A percentile compares a stretch with the other conserved stretches of the same genome.
Evolutionary conservation across 2,797 vertebrate genomes (phyloP).

Genomic region (Danio albolineatus): DNA sequence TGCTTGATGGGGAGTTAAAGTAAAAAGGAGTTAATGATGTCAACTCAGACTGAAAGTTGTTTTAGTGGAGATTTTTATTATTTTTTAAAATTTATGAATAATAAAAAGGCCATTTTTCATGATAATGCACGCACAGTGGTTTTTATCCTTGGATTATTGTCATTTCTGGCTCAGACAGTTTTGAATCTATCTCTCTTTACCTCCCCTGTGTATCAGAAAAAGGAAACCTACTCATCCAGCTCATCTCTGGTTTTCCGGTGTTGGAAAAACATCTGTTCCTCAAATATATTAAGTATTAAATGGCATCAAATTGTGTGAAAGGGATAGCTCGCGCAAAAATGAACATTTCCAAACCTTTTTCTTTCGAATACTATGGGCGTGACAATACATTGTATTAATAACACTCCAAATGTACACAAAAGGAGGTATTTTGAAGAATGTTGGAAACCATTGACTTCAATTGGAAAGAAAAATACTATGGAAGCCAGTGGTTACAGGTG

Average conservation of each 20-base stretch:
- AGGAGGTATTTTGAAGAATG: too few species aligned
- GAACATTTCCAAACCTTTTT: too few species aligned
- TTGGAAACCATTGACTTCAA: too few species aligned
- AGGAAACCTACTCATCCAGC: slow-evolving; percentile 35
- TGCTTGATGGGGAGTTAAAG: not conserved
- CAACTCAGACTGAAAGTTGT: not conserved
- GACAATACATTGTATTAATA: too few species aligned
- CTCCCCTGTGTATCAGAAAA: not conserved
- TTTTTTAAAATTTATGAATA: too few species aligned
- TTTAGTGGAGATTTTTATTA: not conserved
- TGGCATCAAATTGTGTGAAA: not conserved
- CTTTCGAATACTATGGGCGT: too few species aligned
- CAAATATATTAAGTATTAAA: not conserved
- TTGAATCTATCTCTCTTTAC: not conserved
- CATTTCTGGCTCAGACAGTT: not conserved
- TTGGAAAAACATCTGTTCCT: slow-evolving; percentile 37
- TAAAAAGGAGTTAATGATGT: not conserved
- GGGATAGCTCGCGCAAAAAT: too few species aligned
- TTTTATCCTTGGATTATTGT: not conserved
- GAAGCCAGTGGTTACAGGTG: too few species aligned
- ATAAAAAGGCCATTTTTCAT: not conserved
- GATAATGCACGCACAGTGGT: not conserved
- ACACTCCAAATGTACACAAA: too few species aligned
- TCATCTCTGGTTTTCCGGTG: slow-evolving; percentile 38
- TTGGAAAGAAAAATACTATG: too few species aligned